Evolutionary conservation across 1,140 invertebrate genomes (phyloP), one percentile per base, ranked within the genome.

Genomic region (Acyrthosiphon pisum): DNA sequence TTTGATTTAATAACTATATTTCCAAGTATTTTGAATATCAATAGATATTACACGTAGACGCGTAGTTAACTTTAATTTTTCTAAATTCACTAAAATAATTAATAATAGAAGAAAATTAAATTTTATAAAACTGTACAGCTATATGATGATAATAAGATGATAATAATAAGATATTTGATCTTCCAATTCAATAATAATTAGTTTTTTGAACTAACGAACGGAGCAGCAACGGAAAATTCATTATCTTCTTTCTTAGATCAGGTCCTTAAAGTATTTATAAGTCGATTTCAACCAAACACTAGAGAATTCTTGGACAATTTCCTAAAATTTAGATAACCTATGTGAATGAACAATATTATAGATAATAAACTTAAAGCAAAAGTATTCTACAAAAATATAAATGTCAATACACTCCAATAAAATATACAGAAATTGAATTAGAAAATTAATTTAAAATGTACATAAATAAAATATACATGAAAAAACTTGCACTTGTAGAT

Each of bases 311-410:
- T n/a, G 60, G 60, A 68, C 30, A 68, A 68, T 68, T n/a, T 68
- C 60, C 60, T 68, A 68, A n/a, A 68, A 68, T 68, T 68, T 68
- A 68, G 60, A 68, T 68, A n/a, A 68, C n/a, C 30, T 68, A n/a
- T 68, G 30, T 68, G 60, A 68, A 68, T 68, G 30, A n/a, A 68
- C 60, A 68, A 68, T n/a, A n/a, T 68, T 18, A n/a, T 18, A 68
- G 60, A 68, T 68, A 68, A 68, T n/a, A 14, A n/a, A 68, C 30
- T 68, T 68, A n/a, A n/a, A 30, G 22, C 6, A n/a, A 30, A 68
- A 68, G 60, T 68, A 68, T 68, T 68, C 60, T 68, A 68, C 60
- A 30, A n/a, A 68, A 68, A 68, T 68, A n/a, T 68, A n/a, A 68
- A 14, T n/a, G 60, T 18, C 30, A 4, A 68, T n/a, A 68, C 30